Conservation (phyloP, 2,888 invertebrate species). For the Prenolepis imparis region DNA sequence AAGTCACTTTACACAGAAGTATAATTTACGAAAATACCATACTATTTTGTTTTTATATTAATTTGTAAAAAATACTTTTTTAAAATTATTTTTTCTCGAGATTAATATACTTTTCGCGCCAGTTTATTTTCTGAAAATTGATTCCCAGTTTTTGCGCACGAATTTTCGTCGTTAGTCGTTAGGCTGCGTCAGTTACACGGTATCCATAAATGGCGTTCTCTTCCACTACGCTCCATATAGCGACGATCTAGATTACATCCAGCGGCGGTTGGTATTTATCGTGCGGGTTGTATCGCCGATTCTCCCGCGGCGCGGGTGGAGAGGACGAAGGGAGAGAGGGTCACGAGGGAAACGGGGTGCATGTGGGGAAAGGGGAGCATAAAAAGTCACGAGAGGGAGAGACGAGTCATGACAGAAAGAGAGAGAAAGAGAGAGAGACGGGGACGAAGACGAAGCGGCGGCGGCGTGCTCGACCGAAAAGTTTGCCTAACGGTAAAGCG, state of each 20-base stretch:
- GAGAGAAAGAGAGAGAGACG: constrained; percentile 44
- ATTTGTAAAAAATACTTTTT: neutral
- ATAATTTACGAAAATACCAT: neutral
- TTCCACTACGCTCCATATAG: constrained; percentile 54
- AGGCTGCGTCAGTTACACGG: constrained; percentile 50
- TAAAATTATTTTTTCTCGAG: neutral
- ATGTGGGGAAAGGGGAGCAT: constrained; percentile 45
- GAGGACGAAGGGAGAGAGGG: constrained; percentile 21
- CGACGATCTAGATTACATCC: constrained; percentile 55
- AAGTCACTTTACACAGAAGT: neutral
- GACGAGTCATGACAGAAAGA: constrained; percentile 28
- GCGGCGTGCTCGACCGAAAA: constrained; percentile 82
- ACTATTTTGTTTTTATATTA: neutral
- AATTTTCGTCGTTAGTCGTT: constrained; percentile 47
- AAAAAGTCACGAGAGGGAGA: constrained; percentile 47
- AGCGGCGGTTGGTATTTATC: constrained; percentile 52
- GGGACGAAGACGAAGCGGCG: constrained; percentile 61
- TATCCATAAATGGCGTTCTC: constrained; percentile 56
- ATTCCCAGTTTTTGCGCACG: constrained; percentile 22
- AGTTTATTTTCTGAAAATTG: neutral
- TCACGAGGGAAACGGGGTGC: constrained; percentile 41
- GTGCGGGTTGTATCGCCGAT: constrained; percentile 58
- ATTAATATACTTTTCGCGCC: neutral
- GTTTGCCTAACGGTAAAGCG: constrained; percentile 86
- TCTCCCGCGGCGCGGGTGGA: constrained; percentile 22